Conservation (phyloP, 2,113 vertebrate species). For the Ptilorrhoa leucosticta region DNA sequence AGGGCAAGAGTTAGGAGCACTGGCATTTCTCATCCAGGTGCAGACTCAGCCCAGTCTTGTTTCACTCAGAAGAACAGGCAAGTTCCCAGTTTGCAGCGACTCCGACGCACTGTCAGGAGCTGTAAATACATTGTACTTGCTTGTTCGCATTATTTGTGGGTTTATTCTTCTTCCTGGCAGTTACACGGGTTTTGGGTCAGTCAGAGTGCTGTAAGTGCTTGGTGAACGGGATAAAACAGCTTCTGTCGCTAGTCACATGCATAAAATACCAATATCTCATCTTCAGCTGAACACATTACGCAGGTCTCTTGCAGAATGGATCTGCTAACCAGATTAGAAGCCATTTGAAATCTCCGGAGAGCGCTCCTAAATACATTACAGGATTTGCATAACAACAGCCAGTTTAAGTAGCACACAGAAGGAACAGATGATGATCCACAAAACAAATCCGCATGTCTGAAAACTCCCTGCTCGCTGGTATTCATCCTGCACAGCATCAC, state of each 20-base stretch:
- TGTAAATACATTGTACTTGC: fast-evolving
- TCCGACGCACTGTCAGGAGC: neutral
- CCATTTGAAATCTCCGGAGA: constrained; percentile 42
- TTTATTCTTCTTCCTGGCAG: neutral
- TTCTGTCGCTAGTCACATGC: neutral
- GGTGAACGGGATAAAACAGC: neutral
- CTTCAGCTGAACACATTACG: neutral
- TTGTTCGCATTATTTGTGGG: neutral
- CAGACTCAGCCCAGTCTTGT: neutral
- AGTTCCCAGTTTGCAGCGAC: neutral
- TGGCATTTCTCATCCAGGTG: fast-evolving
- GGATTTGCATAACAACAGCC: constrained; percentile 59
- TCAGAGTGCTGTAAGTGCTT: neutral
- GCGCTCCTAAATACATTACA: constrained; percentile 14
- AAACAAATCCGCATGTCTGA: constrained; percentile 33
- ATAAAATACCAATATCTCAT: neutral
- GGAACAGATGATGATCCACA: constrained; percentile 14
- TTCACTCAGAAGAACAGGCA: neutral
- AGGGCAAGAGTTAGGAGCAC: neutral
- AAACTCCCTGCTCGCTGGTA: neutral
- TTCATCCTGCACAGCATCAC: neutral
- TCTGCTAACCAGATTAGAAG: constrained; percentile 42
- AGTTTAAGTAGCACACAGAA: constrained; percentile 27
- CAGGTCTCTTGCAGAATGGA: neutral
- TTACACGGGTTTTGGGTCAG: neutral